phyloP scores from a whole-genome alignment of 30 jellyfish, hydroid and myxozoan genomes.

The Cassiopea xamachana region DNA sequence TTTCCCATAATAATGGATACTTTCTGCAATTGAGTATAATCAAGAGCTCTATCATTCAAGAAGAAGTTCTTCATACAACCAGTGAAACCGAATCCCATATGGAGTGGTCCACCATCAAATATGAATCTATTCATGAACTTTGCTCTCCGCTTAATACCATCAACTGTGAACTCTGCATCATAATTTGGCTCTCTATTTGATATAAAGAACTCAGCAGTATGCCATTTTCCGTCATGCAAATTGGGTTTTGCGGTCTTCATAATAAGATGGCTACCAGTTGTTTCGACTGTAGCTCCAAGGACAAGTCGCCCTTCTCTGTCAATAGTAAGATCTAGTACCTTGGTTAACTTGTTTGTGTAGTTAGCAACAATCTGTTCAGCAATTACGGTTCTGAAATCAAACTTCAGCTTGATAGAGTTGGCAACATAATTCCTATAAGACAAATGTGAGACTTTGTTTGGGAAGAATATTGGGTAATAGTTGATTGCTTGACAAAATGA shows the following conservation, averaged over 20 bases:
- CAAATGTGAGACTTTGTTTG: constrained; percentile 91
- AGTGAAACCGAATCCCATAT: constrained; percentile 96
- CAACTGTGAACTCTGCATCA: constrained; percentile 90
- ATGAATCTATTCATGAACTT: constrained; percentile 58
- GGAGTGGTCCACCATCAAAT: constrained; percentile 92
- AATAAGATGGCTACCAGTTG: constrained; percentile 62
- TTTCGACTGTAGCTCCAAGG: constrained; percentile 76
- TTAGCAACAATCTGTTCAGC: constrained; percentile 78
- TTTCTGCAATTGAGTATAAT: constrained; percentile 56
- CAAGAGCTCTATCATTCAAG: constrained; percentile 79
- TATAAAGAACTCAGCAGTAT: constrained; percentile 78
- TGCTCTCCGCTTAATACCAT: constrained; percentile 88
- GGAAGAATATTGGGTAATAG: constrained; percentile 89
- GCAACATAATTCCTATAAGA: constrained; percentile 60
- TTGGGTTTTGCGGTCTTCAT: constrained; percentile 85
- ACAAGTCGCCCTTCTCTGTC: constrained; percentile 88
- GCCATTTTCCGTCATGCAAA: constrained; percentile 97
- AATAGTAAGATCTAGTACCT: constrained; percentile 69
- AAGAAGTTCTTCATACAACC: constrained; percentile 97
- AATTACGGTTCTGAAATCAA: constrained; percentile 89
- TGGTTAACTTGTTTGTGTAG: constrained; percentile 78
- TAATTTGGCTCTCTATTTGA: constrained; percentile 81
- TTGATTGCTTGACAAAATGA: constrained; percentile 71
- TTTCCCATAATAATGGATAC: constrained; percentile 75
- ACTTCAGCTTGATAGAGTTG: constrained; percentile 61